phyloP scores from a whole-genome alignment of 1,140 invertebrate species.

The Spodoptera frugiperda region DNA sequence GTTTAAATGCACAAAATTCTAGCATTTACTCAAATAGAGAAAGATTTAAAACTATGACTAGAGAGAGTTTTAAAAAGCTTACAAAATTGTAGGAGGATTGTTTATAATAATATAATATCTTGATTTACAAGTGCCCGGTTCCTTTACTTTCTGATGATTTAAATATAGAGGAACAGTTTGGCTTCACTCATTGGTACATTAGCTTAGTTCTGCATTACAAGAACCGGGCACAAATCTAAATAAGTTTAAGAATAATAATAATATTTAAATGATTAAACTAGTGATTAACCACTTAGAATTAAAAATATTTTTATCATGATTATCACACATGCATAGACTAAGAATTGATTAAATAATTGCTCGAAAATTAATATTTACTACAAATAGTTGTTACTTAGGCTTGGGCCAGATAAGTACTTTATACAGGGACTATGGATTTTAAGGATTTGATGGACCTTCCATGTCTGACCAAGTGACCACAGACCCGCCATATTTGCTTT shows the following conservation, averaged over 20 bases:
- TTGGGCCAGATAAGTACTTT: constrained; percentile 1
- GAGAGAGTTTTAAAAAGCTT: constrained; percentile 41
- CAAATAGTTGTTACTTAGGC: neutral
- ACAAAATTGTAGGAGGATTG: constrained; percentile 33
- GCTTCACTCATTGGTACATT: neutral
- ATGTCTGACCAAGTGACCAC: neutral
- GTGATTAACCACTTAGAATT: constrained; percentile 13
- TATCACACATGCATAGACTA: constrained; percentile 38
- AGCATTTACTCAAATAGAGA: constrained; percentile 37
- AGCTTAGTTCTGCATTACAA: neutral
- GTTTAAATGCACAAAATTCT: constrained; percentile 46
- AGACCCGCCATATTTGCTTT: constrained; percentile 1
- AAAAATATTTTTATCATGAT: constrained; percentile 25
- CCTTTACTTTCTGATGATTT: neutral
- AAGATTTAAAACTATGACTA: constrained; percentile 46
- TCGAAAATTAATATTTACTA: constrained; percentile 33
- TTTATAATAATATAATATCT: constrained; percentile 26
- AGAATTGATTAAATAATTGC: constrained; percentile 39
- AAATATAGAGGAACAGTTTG: neutral
- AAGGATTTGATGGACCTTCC: neutral
- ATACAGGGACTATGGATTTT: neutral
- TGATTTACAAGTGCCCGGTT: neutral
- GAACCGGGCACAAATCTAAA: constrained; percentile 7
- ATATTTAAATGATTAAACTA: constrained; percentile 22
- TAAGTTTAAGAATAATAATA: neutral